These are phyloP conservation scores for Cotesia chilonis DNA, from an alignment of 1,140 invertebrate genomes.

Conservation along the genomic window DNA sequence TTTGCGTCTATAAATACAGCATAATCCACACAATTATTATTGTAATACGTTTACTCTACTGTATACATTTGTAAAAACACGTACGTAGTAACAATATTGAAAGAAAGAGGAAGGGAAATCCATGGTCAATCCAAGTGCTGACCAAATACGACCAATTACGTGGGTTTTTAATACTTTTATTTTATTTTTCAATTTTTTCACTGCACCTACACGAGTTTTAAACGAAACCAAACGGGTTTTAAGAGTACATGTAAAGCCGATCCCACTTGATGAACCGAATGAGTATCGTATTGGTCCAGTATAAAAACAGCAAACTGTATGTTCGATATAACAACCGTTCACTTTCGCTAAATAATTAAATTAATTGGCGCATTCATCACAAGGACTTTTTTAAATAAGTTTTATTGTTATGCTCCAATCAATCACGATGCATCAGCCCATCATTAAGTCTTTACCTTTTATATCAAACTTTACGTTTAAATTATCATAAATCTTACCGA, in stretches of 20 bases:
- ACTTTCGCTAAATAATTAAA: slow-evolving; percentile 3
- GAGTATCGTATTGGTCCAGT: slow-evolving; percentile 7
- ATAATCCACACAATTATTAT: too few relatives aligned
- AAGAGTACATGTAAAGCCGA: slow-evolving; percentile 11
- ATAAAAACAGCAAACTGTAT: background rate
- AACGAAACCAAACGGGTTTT: slow-evolving; percentile 20
- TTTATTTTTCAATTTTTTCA: slow-evolving; percentile 2
- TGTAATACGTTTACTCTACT: too few relatives aligned
- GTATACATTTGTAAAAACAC: background rate
- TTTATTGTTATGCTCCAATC: too few relatives aligned
- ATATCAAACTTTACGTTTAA: too few relatives aligned
- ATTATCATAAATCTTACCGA: too few relatives aligned
- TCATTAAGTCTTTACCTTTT: too few relatives aligned
- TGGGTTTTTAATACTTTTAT: slow-evolving; percentile 18
- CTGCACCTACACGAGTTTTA: slow-evolving; percentile 20
- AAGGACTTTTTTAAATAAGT: background rate
- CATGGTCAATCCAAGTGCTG: slow-evolving; percentile 15
- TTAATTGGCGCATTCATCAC: slow-evolving; percentile 3
- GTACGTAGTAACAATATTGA: background rate
- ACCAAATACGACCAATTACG: slow-evolving; percentile 23
- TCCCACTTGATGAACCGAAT: slow-evolving; percentile 18
- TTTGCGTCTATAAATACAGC: too few relatives aligned
- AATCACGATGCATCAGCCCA: too few relatives aligned
- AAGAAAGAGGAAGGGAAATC: slow-evolving; percentile 3
- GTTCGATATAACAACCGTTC: background rate